phyloP scores from a whole-genome alignment of 2,888 invertebrate species.

The Helleia helle region DNA sequence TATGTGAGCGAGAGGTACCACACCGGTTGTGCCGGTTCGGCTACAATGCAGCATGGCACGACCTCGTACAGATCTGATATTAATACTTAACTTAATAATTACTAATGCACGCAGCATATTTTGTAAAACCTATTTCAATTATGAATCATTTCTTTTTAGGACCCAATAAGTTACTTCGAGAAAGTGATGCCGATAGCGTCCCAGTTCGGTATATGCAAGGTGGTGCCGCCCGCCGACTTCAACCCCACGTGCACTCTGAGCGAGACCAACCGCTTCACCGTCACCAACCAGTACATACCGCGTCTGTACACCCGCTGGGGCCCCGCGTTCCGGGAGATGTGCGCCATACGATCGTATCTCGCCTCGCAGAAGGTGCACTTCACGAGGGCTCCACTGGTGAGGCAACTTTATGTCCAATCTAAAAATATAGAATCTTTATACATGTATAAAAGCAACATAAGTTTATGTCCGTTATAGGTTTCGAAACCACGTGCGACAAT shows the following conservation, averaged over 20 bases:
- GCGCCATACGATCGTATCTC: constrained; percentile 87
- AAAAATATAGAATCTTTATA: no score
- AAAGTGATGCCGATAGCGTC: constrained; percentile 83
- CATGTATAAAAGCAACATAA: no score
- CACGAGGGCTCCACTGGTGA: constrained; percentile 85
- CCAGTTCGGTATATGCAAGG: constrained; percentile 89
- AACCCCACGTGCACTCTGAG: constrained; percentile 84
- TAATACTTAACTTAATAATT: no score
- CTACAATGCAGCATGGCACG: no score
- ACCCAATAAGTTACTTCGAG: constrained; percentile 89
- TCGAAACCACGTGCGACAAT: no score
- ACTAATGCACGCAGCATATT: no score
- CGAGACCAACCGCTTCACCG: constrained; percentile 90
- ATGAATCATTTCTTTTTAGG: constrained; percentile 55
- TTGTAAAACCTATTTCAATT: no score
- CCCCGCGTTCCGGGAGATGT: constrained; percentile 86
- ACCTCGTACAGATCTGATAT: no score
- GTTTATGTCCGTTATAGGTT: no score
- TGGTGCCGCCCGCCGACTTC: constrained; percentile 87
- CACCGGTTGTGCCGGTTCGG: no score
- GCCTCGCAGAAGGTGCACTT: constrained; percentile 83
- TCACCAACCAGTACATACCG: constrained; percentile 92
- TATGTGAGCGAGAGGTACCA: no score
- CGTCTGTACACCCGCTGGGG: constrained; percentile 93
- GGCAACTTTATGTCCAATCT: no score